phyloP scores from a whole-genome alignment of 2,797 vertebrate species.

The Sebastes melanostomus region DNA sequence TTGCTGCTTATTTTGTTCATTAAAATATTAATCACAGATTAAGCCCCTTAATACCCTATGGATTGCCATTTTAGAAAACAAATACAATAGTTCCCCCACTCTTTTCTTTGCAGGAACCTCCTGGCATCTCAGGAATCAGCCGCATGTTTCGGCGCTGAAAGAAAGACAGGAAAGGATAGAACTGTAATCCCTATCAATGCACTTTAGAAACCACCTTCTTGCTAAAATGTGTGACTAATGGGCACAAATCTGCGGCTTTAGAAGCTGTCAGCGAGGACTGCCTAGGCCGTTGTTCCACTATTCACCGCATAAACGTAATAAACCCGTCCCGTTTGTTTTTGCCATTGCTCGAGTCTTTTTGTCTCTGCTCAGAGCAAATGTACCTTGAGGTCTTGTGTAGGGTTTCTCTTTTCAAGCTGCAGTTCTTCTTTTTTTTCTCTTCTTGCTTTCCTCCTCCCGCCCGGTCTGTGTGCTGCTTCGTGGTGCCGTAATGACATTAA shows the following conservation, averaged over 20 bases:
- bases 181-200: slow-evolving; percentile 86
- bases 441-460: slow-evolving; percentile 39
- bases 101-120: slow-evolving; percentile 78
- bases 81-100: slow-evolving; percentile 78
- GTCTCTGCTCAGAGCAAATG: slow-evolving; percentile 77
- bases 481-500: slow-evolving; percentile 85
- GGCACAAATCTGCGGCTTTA: slow-evolving; percentile 86
- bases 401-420: slow-evolving; percentile 78
- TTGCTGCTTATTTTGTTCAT: slow-evolving; percentile 77
- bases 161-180: slow-evolving; percentile 83
- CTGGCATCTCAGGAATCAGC: slow-evolving; percentile 82
- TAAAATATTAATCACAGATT: slow-evolving; percentile 87
- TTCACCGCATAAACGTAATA: slow-evolving; percentile 80
- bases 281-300: slow-evolving; percentile 79
- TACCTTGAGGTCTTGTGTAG: slow-evolving; percentile 85
- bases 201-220: slow-evolving; percentile 87
- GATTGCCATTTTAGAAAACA: slow-evolving; percentile 83
- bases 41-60: slow-evolving; percentile 79
- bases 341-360: slow-evolving; percentile 70
- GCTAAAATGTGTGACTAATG: slow-evolving; percentile 90
- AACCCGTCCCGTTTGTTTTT: slow-evolving; percentile 78
- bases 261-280: slow-evolving; percentile 82
- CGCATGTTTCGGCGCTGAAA: slow-evolving; percentile 79
- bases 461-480: slow-evolving; percentile 73
- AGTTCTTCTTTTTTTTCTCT: slow-evolving; percentile 17